Percentiles rank a stretch among this genome's conserved stretches.
phyloP scores from a whole-genome alignment of 2,888 invertebrate genomes.

The Graphium colonna region DNA sequence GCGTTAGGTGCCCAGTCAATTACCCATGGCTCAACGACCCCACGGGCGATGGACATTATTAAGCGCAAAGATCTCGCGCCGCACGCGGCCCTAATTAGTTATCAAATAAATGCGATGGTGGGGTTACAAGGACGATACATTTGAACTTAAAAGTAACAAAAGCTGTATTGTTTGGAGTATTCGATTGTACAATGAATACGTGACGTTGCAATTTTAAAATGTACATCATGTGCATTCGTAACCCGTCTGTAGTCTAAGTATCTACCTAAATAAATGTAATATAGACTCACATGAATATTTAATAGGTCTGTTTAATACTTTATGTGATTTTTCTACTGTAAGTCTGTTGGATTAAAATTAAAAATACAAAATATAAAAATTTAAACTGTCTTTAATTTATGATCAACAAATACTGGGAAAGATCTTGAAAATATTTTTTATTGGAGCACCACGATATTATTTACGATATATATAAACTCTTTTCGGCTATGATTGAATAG shows the following conservation, averaged over 20 bases:
- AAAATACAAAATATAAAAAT: constrained; percentile 65
- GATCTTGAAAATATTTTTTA: too few relatives aligned
- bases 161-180: constrained; percentile 33
- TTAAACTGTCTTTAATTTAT: constrained; percentile 26
- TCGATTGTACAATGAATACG: constrained; percentile 51
- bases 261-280: constrained; percentile 77
- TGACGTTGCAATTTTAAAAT: constrained; percentile 65
- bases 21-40: constrained; percentile 97
- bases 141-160: constrained; percentile 41
- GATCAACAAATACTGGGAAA: too few relatives aligned
- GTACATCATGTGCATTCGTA: constrained; percentile 68
- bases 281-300: constrained; percentile 80
- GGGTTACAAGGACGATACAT: constrained; percentile 62
- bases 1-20: constrained; percentile 95
- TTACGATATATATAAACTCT: too few relatives aligned
- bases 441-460: too few relatives aligned
- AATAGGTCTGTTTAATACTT: constrained; percentile 78
- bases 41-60: constrained; percentile 93
- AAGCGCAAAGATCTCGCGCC: constrained; percentile 75
- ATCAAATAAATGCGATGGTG: constrained; percentile 57
- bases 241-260: constrained; percentile 79
- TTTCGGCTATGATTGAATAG: too few relatives aligned
- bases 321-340: constrained; percentile 78
- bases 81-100: constrained; percentile 64
- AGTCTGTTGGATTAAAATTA: constrained; percentile 78